phyloP scores from a whole-genome alignment of 2,888 invertebrate genomes.

The Brachynemurus nebulosus region DNA sequence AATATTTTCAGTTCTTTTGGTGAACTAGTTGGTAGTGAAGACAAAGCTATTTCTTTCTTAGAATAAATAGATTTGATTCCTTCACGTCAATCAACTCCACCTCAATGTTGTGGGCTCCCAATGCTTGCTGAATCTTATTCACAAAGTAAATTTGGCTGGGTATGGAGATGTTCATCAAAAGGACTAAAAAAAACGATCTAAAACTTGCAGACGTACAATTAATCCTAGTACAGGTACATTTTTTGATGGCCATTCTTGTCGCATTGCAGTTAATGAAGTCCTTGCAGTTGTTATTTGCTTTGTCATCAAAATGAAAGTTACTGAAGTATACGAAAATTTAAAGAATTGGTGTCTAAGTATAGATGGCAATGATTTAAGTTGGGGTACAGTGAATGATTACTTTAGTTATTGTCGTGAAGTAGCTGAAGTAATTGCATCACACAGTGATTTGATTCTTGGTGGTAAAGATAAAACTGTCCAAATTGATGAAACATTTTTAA shows the following conservation, averaged over 20 bases:
- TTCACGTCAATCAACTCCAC: neutral
- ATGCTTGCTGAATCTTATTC: neutral
- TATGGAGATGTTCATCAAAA: conserved; percentile 1
- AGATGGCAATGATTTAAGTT: neutral
- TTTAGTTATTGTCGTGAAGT: conserved; percentile 4
- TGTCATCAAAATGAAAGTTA: neutral
- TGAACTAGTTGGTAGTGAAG: neutral
- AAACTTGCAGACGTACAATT: neutral
- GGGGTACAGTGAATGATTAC: neutral
- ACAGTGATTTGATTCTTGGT: conserved; percentile 7
- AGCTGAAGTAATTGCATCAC: neutral
- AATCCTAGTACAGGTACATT: neutral
- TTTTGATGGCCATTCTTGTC: neutral
- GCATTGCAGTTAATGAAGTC: neutral
- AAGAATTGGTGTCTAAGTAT: neutral
- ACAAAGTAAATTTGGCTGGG: neutral
- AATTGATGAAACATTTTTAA: conserved; percentile 15
- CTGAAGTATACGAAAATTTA: neutral
- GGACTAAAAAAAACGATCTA: neutral
- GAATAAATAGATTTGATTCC: conserved; percentile 4
- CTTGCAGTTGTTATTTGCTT: neutral
- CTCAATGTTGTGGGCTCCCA: neutral
- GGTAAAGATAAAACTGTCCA: conserved; percentile 14
- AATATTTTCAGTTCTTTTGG: neutral
- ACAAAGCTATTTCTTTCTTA: neutral